A percentile compares a stretch with the other conserved stretches of the same genome.
Conservation (phyloP, 2,113 vertebrate genomes). For the Rostratula benghalensis region DNA sequence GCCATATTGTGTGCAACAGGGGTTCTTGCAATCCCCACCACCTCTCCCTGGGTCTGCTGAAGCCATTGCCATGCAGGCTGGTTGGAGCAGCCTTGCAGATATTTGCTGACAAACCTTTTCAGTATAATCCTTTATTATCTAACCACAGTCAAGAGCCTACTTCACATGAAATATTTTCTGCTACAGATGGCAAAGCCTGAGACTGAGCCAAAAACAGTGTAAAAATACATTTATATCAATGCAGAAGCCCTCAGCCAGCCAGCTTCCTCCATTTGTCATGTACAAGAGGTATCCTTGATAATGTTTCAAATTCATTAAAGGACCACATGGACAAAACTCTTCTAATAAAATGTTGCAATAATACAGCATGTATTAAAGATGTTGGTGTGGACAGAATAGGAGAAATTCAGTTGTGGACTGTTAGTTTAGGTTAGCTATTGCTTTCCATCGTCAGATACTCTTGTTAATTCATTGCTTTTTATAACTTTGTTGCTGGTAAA, state of each 20-base stretch:
- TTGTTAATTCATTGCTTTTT: neutral
- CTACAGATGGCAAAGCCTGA: conserved; percentile 57
- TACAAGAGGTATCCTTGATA: neutral
- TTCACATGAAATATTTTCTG: conserved; percentile 43
- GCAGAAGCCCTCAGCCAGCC: neutral
- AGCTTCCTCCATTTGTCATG: neutral
- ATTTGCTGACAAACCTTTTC: conserved; percentile 55
- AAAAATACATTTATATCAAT: conserved; percentile 28
- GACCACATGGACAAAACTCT: neutral
- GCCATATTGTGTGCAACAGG: neutral
- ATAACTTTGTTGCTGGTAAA: neutral
- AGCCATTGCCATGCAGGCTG: neutral
- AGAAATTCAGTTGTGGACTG: neutral
- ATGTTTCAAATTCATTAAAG: neutral
- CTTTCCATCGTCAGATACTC: neutral
- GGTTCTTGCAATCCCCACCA: neutral
- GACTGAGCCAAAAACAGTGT: conserved; percentile 21
- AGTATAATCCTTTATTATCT: conserved; percentile 35
- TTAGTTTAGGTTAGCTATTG: neutral
- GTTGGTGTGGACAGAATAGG: neutral
- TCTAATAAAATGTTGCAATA: neutral
- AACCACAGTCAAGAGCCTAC: conserved; percentile 26
- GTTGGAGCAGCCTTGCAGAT: neutral
- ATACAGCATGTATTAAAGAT: neutral
- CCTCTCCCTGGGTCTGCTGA: neutral